Base-by-base conservation (phyloP, 2,113 vertebrate species). In the Speoplatyrhinus poulsoni region DNA sequence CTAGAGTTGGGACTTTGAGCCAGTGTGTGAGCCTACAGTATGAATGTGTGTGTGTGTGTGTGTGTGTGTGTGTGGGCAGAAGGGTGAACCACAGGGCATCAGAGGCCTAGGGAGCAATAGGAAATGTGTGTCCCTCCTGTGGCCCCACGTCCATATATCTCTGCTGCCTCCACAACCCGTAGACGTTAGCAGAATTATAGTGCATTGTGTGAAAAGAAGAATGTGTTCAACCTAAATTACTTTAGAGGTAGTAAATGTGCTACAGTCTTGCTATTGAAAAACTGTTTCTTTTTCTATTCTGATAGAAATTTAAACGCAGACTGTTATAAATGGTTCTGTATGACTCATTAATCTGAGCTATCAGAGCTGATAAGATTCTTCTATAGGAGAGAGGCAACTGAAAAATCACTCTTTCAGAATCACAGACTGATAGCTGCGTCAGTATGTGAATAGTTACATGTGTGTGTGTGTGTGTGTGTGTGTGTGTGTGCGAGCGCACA, bases 331-430 rank as follows among this genome's bases (percentile, higher is more conserved):
- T 82, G 76, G 67, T 60, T 46, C 76, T 80, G 80, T 77, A 69
- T 76, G 17, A 80, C 79, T 86, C 86, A 89, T 90, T 85, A 85
- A 88, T 88, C 81, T 75, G n/a, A 80, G 64, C 80, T 69, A 82
- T 83, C 84, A 63, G 72, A 16, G 12, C 76, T 73, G 85, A 88
- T 88, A 82, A 83, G 77, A 85, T 52, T 62, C 69, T 80, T 85
- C 71, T 68, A 81, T 11, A 82, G 80, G 76, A 73, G 50, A 65
- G 69, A 73, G 55, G 61, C 12, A 65, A 58, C 60, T 56, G 60
- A 78, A 65, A 60, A 65, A 84, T 82, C 73, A 19, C 11, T 73
- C 61, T 63, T 62, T 73, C 46, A 48, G 46, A 49, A 6, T 10
- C 60, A 62, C 46, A 59, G 47, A 63, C 57, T 74, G 75, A 73